Percentiles rank a stretch among this genome's conserved stretches.
Conservation (phyloP, 2,888 invertebrate genomes). For the Protonemura montana region DNA sequence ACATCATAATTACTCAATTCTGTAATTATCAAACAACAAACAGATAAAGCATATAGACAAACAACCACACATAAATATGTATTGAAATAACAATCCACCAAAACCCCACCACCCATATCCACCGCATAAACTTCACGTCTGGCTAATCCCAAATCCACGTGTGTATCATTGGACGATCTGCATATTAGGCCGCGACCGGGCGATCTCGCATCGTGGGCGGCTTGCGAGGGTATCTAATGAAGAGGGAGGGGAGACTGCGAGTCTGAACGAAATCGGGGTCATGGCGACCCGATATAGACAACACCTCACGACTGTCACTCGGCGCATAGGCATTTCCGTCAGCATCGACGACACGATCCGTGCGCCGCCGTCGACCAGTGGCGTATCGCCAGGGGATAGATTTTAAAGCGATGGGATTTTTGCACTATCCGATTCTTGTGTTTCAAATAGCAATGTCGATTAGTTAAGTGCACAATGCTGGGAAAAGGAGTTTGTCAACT, state of each 20-base stretch:
- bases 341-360: neutral
- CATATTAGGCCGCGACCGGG: neutral
- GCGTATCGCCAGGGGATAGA: neutral
- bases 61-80: no score
- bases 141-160: neutral
- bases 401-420: no score
- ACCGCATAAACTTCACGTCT: no score
- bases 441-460: no score
- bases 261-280: conserved; percentile 27
- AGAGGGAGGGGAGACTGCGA: neutral
- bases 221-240: neutral
- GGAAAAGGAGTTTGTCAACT: no score
- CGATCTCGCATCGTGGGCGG: neutral
- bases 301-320: conserved; percentile 35
- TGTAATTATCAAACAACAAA: no score
- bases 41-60: no score
- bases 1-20: no score
- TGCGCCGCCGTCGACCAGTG: neutral
- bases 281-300: conserved; percentile 36
- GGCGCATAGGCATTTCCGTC: conserved; percentile 36
- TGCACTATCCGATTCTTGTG: no score
- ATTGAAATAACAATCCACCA: no score
- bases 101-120: no score
- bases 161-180: neutral
- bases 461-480: no score